These are phyloP conservation scores for Stictocephala bisonia DNA, from an alignment of 2,888 invertebrate genomes.

Conservation along the genomic window DNA sequence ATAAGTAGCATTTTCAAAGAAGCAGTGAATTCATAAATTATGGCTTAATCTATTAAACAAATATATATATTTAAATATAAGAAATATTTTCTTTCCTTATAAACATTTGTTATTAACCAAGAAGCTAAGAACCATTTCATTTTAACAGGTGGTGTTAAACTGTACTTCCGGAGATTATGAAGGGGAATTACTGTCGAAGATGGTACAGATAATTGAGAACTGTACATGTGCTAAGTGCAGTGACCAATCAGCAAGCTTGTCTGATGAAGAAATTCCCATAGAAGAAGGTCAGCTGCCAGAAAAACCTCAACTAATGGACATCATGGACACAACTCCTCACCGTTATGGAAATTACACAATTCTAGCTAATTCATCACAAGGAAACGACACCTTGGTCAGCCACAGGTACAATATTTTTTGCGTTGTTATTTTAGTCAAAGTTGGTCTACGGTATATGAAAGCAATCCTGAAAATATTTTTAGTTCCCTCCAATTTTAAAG, in stretches of 20 bases:
- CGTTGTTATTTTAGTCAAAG: no score
- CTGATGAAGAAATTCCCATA: conserved; percentile 12
- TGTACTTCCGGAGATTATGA: conserved; percentile 69
- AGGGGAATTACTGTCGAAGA: conserved; percentile 69
- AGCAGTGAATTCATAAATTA: no score
- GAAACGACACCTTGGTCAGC: conserved; percentile 14
- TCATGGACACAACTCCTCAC: conserved; percentile 42
- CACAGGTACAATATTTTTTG: no score
- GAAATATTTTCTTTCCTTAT: background rate
- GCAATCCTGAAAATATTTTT: no score
- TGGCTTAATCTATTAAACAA: background rate
- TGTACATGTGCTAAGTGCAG: conserved; percentile 74
- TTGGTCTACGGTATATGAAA: no score
- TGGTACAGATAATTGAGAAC: conserved; percentile 74
- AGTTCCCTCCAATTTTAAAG: no score
- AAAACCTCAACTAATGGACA: conserved; percentile 49
- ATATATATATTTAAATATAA: background rate
- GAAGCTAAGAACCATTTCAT: background rate
- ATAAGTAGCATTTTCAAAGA: no score
- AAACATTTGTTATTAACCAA: background rate
- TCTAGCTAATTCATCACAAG: conserved; percentile 9
- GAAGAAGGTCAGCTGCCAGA: conserved; percentile 27
- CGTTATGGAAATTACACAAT: conserved; percentile 28
- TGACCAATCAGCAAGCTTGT: conserved; percentile 63
- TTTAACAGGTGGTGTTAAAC: conserved; percentile 69